phyloP scores from a whole-genome alignment of 2,888 invertebrate species.

The Hirtodrosophila duncani region DNA sequence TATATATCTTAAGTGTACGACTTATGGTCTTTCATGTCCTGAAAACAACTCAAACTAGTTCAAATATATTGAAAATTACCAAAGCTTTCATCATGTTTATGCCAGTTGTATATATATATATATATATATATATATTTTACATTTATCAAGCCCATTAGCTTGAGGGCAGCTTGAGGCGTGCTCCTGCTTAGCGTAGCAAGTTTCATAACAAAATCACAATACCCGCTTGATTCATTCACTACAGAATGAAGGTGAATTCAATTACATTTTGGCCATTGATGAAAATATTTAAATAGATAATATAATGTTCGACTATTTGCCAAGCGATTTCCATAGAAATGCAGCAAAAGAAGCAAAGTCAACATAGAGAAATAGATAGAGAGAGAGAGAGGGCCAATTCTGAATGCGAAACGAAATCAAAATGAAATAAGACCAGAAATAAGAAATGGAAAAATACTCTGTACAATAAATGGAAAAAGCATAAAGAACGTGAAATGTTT shows the following conservation, averaged over 20 bases:
- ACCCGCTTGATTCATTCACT: too few species aligned
- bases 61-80: too few species aligned
- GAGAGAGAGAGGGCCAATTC: too few species aligned
- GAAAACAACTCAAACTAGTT: too few species aligned
- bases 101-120: neutral
- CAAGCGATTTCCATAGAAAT: slow-evolving; percentile 17
- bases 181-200: too few species aligned
- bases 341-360: too few species aligned
- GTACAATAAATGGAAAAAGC: slow-evolving; percentile 39
- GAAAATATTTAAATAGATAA: neutral
- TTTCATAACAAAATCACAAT: too few species aligned
- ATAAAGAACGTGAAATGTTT: slow-evolving; percentile 45
- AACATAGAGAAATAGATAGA: too few species aligned
- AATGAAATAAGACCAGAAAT: neutral
- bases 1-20: too few species aligned
- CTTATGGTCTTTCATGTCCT: too few species aligned
- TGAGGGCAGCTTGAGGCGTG: too few species aligned
- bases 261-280: slow-evolving; percentile 17
- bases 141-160: slow-evolving; percentile 3
- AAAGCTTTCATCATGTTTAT: too few species aligned
- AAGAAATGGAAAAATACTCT: slow-evolving; percentile 4
- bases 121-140: neutral
- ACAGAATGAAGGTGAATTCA: slow-evolving; percentile 14
- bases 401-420: neutral
- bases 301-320: slow-evolving; percentile 10